Evolutionary conservation across 1,140 invertebrate species (phyloP).

Genomic region (Muscidifurax raptorellus): DNA sequence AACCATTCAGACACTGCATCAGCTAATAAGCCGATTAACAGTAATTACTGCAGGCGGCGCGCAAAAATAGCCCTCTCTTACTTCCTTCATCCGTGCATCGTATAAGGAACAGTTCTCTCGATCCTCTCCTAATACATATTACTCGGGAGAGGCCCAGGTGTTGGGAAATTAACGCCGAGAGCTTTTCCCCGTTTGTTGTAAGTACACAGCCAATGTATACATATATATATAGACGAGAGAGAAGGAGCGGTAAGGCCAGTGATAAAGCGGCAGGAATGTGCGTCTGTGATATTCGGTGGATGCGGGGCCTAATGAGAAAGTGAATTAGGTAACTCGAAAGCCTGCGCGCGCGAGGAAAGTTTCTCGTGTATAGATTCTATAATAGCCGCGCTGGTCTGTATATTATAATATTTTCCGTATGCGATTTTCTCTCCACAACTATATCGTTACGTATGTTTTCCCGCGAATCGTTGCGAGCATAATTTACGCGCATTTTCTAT

Average conservation of each 20-base stretch:
- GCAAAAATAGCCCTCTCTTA: too few species aligned
- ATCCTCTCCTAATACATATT: too few species aligned
- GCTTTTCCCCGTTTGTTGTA: too few species aligned
- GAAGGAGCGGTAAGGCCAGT: background rate
- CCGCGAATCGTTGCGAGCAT: background rate
- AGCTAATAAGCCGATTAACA: too few species aligned
- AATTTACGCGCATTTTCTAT: too few species aligned
- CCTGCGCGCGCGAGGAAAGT: background rate
- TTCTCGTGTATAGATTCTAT: background rate
- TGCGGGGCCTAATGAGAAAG: background rate
- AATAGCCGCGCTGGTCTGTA: background rate
- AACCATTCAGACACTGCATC: too few species aligned
- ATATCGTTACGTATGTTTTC: background rate
- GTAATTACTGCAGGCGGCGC: too few species aligned
- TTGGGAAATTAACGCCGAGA: background rate
- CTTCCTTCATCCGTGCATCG: too few species aligned
- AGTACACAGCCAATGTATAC: too few species aligned
- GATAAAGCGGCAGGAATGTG: background rate
- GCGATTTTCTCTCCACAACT: background rate
- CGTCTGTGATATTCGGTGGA: background rate
- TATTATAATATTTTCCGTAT: background rate
- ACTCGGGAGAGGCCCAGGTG: background rate
- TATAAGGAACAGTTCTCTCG: too few species aligned
- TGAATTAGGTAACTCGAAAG: background rate
- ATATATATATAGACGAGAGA: background rate